Conservation (phyloP, 2,888 invertebrate genomes). For the Hyles lineata region DNA sequence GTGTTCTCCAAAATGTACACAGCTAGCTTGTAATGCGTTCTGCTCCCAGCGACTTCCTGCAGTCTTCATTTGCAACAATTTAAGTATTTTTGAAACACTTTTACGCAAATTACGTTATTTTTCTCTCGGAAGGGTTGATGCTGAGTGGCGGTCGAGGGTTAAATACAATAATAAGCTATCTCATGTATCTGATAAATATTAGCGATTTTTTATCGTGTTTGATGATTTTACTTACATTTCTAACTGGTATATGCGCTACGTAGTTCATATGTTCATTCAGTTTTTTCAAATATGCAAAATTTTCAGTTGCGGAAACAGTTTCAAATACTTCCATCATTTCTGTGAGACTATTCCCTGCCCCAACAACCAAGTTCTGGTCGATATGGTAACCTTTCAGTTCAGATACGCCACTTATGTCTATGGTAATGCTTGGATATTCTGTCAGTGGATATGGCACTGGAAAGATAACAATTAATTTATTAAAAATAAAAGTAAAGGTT, state of each 20-base stretch:
- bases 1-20: no score
- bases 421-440: constrained; percentile 73
- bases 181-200: no score
- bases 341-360: constrained; percentile 83
- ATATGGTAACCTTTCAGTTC: constrained; percentile 79
- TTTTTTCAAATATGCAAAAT: constrained; percentile 84
- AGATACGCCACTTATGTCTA: constrained; percentile 85
- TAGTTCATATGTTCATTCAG: constrained; percentile 87
- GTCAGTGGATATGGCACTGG: constrained; percentile 69
- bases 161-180: no score
- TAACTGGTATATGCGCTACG: constrained; percentile 88
- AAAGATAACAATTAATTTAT: constrained; percentile 37
- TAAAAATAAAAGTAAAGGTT: neutral
- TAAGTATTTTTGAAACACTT: no score
- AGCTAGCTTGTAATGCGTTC: no score
- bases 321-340: constrained; percentile 77
- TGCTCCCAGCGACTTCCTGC: no score
- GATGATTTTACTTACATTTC: constrained; percentile 85
- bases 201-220: neutral
- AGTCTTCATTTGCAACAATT: no score
- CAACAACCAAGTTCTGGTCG: constrained; percentile 75
- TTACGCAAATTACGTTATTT: no score
- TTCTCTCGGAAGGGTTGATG: no score
- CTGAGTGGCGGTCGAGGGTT: no score
- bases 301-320: constrained; percentile 49